Percentiles rank a stretch among this genome's conserved stretches.
phyloP scores from a whole-genome alignment of 2,113 vertebrate species.

The Myiozetetes cayanensis region DNA sequence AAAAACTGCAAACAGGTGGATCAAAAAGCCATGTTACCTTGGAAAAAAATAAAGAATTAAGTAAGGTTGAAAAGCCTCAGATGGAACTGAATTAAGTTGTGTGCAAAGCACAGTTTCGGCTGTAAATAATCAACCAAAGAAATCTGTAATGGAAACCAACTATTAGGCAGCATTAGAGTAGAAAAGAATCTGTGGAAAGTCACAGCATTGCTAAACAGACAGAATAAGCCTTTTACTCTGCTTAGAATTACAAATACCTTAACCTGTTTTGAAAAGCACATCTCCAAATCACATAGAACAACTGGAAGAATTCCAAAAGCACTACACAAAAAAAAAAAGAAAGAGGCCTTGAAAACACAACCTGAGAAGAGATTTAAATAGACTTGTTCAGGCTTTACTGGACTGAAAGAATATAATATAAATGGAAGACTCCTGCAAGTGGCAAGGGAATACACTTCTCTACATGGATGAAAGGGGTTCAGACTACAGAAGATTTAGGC shows the following conservation, averaged over 20 bases:
- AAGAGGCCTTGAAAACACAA: neutral
- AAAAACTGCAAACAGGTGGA: neutral
- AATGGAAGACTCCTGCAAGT: neutral
- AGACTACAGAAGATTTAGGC: neutral
- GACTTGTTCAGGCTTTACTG: neutral
- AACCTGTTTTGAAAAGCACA: slow-evolving; percentile 9
- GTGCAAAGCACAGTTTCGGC: neutral
- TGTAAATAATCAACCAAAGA: neutral
- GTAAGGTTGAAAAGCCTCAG: neutral
- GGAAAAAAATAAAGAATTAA: neutral
- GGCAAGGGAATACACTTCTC: neutral
- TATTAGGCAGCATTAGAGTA: neutral
- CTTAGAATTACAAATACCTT: slow-evolving; percentile 6
- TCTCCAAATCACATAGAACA: neutral
- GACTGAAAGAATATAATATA: neutral
- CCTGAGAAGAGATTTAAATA: neutral
- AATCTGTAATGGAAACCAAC: neutral
- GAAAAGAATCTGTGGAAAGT: neutral
- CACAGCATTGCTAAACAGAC: neutral
- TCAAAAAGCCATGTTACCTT: neutral
- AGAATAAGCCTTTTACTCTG: neutral
- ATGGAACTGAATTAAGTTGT: neutral
- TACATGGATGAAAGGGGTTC: neutral
- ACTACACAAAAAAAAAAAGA: neutral
- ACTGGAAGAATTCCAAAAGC: neutral